These are phyloP conservation scores for Drosophila kokeensis DNA, from an alignment of 2,888 invertebrate genomes.

Conservation along the genomic window DNA sequence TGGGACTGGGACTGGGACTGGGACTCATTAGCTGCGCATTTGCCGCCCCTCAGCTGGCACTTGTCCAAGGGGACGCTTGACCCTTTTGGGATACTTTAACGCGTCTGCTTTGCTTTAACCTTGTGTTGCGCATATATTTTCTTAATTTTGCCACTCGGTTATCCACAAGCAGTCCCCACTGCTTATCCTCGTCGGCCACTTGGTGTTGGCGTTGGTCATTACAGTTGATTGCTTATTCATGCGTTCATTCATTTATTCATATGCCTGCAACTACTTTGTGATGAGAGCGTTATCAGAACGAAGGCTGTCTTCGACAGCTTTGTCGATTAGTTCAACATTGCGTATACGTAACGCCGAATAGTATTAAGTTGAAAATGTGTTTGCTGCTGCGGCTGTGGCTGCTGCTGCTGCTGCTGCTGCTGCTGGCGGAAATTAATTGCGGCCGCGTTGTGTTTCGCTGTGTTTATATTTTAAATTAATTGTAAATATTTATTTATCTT, in stretches of 20 bases:
- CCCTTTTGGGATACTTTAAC: conserved; percentile 42
- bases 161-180: neutral
- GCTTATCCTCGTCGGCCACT: conserved; percentile 13
- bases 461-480: conserved; percentile 81
- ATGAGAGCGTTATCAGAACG: conserved; percentile 52
- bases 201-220: conserved; percentile 58
- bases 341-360: conserved; percentile 35
- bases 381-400: neutral
- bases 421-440: conserved; percentile 71
- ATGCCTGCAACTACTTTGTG: conserved; percentile 48
- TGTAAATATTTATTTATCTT: conserved; percentile 81
- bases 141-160: conserved; percentile 46
- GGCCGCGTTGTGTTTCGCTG: conserved; percentile 52
- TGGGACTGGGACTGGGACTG: conserved; percentile 11
- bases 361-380: neutral
- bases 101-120: conserved; percentile 48
- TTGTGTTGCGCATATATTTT: conserved; percentile 58
- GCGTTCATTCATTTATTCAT: conserved; percentile 79
- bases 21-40: conserved; percentile 67
- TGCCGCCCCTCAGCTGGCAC: conserved; percentile 21
- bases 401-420: neutral
- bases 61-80: conserved; percentile 39
- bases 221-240: conserved; percentile 78
- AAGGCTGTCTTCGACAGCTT: conserved; percentile 17
- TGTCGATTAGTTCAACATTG: conserved; percentile 22